Evolutionary conservation across 1,140 invertebrate species (phyloP).

Genomic region (Campoletis sonorensis): DNA sequence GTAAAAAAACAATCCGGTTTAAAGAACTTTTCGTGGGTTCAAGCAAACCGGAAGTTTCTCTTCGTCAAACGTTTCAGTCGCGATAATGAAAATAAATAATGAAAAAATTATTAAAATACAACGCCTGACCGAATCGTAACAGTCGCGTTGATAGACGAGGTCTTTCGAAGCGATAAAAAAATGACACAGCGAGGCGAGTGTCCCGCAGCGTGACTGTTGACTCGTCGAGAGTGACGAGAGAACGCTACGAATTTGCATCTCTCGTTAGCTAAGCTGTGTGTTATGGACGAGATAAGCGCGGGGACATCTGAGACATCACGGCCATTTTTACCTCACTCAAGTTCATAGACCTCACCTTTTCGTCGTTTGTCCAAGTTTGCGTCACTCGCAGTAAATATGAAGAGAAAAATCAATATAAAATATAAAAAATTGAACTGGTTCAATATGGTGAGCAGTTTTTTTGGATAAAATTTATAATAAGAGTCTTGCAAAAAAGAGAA

Average conservation of each 20-base stretch:
- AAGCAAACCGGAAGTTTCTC: not conserved
- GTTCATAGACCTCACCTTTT: not conserved
- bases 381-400: not conserved
- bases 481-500: not conserved
- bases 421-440: not conserved
- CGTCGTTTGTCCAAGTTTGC: not conserved
- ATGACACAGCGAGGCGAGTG: not conserved
- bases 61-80: not conserved
- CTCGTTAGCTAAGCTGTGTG: not conserved
- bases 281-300: not conserved
- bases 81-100: not conserved
- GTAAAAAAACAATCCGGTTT: not conserved
- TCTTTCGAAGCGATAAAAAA: not conserved
- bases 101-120: not conserved
- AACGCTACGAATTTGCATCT: conserved; percentile 13
- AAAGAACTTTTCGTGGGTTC: not conserved
- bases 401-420: not conserved
- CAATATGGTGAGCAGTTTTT: not conserved
- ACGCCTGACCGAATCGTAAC: not conserved
- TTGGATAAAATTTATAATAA: not conserved
- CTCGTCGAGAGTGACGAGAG: conserved; percentile 17
- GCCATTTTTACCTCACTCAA: not conserved
- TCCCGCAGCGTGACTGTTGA: conserved; percentile 14
- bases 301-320: not conserved
- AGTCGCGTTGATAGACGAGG: not conserved